phyloP scores from a whole-genome alignment of 2,113 vertebrate genomes.

The Cricetomys ansorgei region DNA sequence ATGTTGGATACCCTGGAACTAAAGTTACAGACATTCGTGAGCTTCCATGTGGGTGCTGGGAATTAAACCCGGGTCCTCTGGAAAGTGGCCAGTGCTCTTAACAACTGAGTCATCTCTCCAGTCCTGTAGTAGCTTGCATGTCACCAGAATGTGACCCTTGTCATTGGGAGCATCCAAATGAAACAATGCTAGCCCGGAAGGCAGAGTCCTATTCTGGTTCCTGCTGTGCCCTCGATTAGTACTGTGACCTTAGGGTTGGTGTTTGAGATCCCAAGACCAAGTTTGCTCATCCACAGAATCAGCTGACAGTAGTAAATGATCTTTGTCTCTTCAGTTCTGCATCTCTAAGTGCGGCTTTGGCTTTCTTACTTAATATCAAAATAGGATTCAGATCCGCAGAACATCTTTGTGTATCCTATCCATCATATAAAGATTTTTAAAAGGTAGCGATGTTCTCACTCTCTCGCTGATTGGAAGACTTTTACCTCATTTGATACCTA shows the following conservation, averaged over 20 bases:
- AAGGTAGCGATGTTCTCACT: neutral
- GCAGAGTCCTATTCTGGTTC: neutral
- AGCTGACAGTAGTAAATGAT: neutral
- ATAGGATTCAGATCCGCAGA: neutral
- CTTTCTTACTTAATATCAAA: neutral
- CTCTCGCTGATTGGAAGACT: neutral
- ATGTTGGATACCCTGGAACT: neutral
- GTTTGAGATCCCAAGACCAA: neutral
- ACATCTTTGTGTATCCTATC: neutral
- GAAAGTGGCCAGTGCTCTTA: neutral
- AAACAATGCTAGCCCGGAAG: neutral
- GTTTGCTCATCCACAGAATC: neutral
- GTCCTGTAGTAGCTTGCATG: neutral
- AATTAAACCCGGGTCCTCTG: neutral
- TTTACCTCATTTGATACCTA: neutral
- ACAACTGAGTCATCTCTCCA: neutral
- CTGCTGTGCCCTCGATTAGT: neutral
- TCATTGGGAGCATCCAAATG: neutral
- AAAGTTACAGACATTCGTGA: neutral
- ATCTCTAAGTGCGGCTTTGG: neutral
- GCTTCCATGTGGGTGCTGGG: neutral
- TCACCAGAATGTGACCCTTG: neutral
- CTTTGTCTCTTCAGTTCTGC: neutral
- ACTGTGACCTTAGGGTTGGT: neutral
- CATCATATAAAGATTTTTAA: neutral